Evolutionary conservation across 2,888 invertebrate species (phyloP).

Genomic region (Operophtera brumata): DNA sequence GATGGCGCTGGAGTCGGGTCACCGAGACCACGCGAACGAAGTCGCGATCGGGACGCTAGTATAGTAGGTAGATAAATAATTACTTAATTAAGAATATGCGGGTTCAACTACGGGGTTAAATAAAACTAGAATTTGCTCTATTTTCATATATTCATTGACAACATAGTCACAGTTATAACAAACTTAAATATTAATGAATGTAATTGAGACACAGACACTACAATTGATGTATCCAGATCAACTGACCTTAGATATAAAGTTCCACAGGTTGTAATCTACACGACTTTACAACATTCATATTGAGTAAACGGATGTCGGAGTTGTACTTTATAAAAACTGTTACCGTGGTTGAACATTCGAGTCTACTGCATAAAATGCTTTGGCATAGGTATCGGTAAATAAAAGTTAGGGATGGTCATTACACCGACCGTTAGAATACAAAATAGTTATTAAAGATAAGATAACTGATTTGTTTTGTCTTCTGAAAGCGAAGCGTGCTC

Average conservation of each 20-base stretch:
- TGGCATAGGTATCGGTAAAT: not conserved
- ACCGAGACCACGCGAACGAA: no score
- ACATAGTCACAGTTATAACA: constrained; percentile 79
- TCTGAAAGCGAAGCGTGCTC: not conserved
- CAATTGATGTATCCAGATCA: constrained; percentile 54
- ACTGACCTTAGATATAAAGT: constrained; percentile 49
- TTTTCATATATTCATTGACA: constrained; percentile 81
- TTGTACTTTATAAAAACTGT: constrained; percentile 49
- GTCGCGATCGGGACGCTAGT: no score
- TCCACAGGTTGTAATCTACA: constrained; percentile 51
- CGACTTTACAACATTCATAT: constrained; percentile 43
- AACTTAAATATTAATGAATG: constrained; percentile 74
- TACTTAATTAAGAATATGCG: no score
- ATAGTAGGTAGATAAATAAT: no score
- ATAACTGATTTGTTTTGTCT: not conserved
- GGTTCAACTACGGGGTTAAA: constrained; percentile 38
- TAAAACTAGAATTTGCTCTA: constrained; percentile 71
- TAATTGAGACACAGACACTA: constrained; percentile 65
- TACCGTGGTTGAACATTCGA: constrained; percentile 13
- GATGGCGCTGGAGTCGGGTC: no score
- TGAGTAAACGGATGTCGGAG: constrained; percentile 42
- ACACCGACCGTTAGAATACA: not conserved
- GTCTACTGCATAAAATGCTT: not conserved
- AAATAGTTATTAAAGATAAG: not conserved
- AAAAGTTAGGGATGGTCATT: not conserved